A percentile compares a stretch with the other conserved stretches of the same genome.
phyloP scores from a whole-genome alignment of 2,888 invertebrate genomes.

The Tortrix viridana region DNA sequence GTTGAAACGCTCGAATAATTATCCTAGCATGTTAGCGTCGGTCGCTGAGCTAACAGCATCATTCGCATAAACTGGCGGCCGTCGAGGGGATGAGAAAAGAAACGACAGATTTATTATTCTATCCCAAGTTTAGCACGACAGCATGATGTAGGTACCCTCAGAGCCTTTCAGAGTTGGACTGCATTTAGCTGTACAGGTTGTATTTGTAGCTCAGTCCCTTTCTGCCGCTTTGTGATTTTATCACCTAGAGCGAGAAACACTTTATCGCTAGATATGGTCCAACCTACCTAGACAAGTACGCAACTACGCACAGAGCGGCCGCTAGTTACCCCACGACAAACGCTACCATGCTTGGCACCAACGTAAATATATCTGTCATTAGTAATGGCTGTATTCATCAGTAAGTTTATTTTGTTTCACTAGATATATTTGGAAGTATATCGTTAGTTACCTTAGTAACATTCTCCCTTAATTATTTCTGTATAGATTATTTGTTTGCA shows the following conservation, averaged over 20 bases:
- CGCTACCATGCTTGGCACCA: constrained; percentile 2
- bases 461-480: constrained; percentile 27
- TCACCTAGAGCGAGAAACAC: too few relatives aligned
- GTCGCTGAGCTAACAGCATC: not conserved
- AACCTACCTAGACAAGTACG: not conserved
- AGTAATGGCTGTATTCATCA: constrained; percentile 1
- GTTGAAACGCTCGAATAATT: not conserved
- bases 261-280: too few relatives aligned
- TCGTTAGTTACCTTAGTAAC: constrained; percentile 34
- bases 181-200: too few relatives aligned
- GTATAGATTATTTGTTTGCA: constrained; percentile 15
- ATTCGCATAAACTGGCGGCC: not conserved
- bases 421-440: constrained; percentile 36
- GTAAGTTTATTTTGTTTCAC: constrained; percentile 37
- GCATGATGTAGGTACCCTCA: too few relatives aligned
- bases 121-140: too few relatives aligned
- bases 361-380: not conserved
- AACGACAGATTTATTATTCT: too few relatives aligned
- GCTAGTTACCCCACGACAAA: not conserved
- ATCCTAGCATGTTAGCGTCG: not conserved
- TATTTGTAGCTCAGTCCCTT: too few relatives aligned
- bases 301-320: not conserved
- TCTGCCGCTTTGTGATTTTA: too few relatives aligned
- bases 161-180: too few relatives aligned
- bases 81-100: not conserved